Evolutionary conservation across 1,140 invertebrate species (phyloP).

Genomic region (Panagrolaimus sp.): DNA sequence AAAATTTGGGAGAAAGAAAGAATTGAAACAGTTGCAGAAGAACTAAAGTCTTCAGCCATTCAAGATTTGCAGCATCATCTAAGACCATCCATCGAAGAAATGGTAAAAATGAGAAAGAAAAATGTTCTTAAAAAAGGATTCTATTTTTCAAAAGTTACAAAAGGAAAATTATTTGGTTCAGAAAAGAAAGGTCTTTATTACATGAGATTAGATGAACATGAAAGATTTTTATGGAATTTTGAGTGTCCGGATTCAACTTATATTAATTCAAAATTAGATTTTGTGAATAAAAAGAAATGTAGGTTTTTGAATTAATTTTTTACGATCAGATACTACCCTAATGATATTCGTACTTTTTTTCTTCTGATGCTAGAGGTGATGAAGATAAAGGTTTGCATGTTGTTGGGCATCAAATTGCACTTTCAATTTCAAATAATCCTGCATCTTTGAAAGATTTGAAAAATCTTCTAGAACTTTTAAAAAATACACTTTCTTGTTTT

Average conservation of each 20-base stretch:
- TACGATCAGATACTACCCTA: no score
- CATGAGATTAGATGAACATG: background rate
- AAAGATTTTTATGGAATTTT: background rate
- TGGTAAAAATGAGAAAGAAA: background rate
- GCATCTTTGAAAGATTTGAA: background rate
- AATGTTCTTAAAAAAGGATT: slow-evolving; percentile 2
- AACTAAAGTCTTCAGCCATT: background rate
- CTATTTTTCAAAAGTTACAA: background rate
- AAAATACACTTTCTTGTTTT: no score
- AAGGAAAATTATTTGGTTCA: background rate
- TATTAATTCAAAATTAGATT: no score
- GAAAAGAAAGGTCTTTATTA: background rate
- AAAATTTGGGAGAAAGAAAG: slow-evolving; percentile 6
- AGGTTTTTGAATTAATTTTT: background rate
- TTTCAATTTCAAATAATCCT: background rate
- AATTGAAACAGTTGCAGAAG: background rate
- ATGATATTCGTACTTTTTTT: no score
- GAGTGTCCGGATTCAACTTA: background rate
- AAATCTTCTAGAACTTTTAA: no score
- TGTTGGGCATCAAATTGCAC: background rate
- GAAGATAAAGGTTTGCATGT: slow-evolving; percentile 4
- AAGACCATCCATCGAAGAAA: background rate
- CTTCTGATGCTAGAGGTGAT: background rate
- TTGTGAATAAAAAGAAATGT: no score
- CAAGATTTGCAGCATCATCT: background rate